phyloP scores from a whole-genome alignment of 2,797 vertebrate species.

The Alca torda region DNA sequence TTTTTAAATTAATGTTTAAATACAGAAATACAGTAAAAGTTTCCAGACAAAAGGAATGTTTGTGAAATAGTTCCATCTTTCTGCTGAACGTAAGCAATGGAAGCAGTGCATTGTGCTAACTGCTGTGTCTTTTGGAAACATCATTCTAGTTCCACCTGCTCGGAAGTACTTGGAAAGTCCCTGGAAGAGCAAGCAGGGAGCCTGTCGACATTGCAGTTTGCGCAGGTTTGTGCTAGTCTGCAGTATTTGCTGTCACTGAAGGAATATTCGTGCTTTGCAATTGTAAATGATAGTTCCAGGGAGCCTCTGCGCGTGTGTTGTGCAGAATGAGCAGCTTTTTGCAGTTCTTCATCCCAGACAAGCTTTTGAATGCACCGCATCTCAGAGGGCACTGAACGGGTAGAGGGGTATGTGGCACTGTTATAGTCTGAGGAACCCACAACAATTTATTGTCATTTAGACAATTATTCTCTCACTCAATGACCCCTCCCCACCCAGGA shows the following conservation, averaged over 20 bases:
- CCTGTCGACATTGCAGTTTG: background rate
- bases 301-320: accelerated
- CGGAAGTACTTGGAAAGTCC: background rate
- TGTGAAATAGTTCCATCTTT: background rate
- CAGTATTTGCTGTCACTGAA: background rate
- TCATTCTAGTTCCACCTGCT: background rate
- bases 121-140: background rate
- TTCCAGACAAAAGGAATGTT: background rate
- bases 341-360: background rate
- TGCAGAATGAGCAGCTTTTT: background rate
- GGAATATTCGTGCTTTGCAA: background rate
- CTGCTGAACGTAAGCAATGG: background rate
- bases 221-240: background rate
- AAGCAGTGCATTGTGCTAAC: background rate
- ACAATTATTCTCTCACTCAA: background rate
- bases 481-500: background rate
- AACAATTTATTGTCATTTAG: background rate
- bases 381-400: background rate
- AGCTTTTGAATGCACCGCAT: no score
- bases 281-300: background rate
- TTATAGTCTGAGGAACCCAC: background rate
- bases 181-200: background rate
- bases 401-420: background rate
- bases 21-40: background rate
- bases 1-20: background rate